Evolutionary conservation across 2,797 vertebrate species (phyloP), one percentile per base, ranked within the genome.

Genomic region (Austrolebias charrua): DNA sequence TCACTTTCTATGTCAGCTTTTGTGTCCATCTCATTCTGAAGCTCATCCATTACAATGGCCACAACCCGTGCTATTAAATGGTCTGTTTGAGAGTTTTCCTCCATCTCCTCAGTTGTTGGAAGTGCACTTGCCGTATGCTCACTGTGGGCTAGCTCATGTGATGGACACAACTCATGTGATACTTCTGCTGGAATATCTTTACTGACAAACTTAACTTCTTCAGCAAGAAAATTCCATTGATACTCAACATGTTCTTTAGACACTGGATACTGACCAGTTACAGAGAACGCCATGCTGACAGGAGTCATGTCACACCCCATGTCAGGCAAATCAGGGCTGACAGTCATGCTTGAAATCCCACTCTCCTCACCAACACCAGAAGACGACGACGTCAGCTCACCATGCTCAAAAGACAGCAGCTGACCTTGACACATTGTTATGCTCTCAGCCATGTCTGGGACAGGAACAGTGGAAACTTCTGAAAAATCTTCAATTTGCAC

Each of bases 321-420:
- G 18, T 75, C 61, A 19, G 66, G 56, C 28, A 76, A 40, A 18
- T 85, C 85, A 6, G 88, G 84, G 57, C 76, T 88, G 13, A 83
- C 74, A 0, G 85, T 51, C 89, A 90, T 79, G 71, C 88, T 89
- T 4, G 86, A 88, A 54, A 89, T 88, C 5, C 85, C 88, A 9
- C 84, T 88, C 49, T 90, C 89, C 18, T 55, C 52, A 14, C 65
- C 81, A 16, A 66, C 48, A 60, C 64, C 45, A 50, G 69, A 53
- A n/a, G 48, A 67, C 11, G 66, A 68, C 57, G 48, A 69, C 3
- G 57, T 65, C 6, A 14, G 53, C 4, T 69, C 53, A 20, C 29
- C 60, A 46, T 74, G 65, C 20, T 75, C 33, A 0, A 73, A 70
- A 54, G 73, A 60, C 0, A 24, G 28, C 8, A 69, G 15, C 45